Percentiles rank a stretch among this genome's conserved stretches.
Evolutionary conservation across 2,888 invertebrate species (phyloP).

Genomic region (Chaetogeoica ovagalla): DNA sequence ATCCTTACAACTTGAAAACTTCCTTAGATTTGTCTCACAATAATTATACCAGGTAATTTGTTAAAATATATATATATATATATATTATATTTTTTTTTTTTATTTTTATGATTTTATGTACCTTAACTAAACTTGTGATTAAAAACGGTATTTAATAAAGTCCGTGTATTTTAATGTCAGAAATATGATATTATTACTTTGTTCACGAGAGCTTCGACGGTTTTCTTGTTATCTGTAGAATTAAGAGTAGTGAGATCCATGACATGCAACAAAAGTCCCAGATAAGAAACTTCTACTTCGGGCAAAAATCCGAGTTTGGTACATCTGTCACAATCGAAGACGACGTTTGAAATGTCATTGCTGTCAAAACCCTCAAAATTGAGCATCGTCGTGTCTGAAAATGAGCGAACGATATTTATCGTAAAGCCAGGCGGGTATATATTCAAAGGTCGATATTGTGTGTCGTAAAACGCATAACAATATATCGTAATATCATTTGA

Average conservation of each 20-base stretch:
- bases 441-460: too few relatives aligned
- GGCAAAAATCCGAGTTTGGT: slow-evolving; percentile 46
- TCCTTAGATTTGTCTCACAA: too few relatives aligned
- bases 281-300: slow-evolving; percentile 47
- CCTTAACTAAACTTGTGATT: neutral
- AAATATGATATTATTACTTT: slow-evolving; percentile 21
- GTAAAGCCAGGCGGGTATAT: too few relatives aligned
- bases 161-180: neutral
- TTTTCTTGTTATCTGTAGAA: slow-evolving; percentile 25
- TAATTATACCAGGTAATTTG: too few relatives aligned
- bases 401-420: neutral
- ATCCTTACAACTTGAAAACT: too few relatives aligned
- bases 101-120: neutral
- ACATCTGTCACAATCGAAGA: slow-evolving; percentile 30
- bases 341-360: slow-evolving; percentile 17
- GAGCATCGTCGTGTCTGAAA: slow-evolving; percentile 17
- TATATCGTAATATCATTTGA: too few relatives aligned
- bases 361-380: neutral
- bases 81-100: too few relatives aligned
- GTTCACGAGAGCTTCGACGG: slow-evolving; percentile 29
- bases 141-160: neutral
- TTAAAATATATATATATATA: neutral
- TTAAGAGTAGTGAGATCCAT: slow-evolving; percentile 46
- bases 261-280: slow-evolving; percentile 37
- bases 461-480: too few relatives aligned